A percentile compares a stretch with the other conserved stretches of the same genome.
These are phyloP conservation scores for Andrena chrysosceles DNA, from an alignment of 2,888 invertebrate species.

Conservation along the genomic window DNA sequence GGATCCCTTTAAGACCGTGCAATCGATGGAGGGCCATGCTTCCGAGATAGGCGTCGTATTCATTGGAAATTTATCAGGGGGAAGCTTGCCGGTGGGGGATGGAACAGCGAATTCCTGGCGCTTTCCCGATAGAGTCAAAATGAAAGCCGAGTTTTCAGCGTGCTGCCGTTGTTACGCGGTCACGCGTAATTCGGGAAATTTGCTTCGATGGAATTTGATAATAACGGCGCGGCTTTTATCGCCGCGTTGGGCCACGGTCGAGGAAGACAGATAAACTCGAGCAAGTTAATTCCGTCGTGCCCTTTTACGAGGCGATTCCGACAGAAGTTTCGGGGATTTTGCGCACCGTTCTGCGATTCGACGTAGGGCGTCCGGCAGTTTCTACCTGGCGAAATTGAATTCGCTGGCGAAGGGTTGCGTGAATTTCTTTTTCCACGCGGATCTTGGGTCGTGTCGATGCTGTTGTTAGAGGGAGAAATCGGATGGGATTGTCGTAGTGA, in stretches of 20 bases:
- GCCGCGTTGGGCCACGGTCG: constrained; percentile 6
- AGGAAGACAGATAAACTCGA: constrained; percentile 2
- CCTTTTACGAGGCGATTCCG: constrained; percentile 28
- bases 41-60: constrained; percentile 48
- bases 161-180: background rate
- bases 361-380: background rate
- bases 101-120: constrained; percentile 18
- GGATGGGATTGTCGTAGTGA: background rate
- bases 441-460: background rate
- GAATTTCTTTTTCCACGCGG: constrained; percentile 3
- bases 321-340: constrained; percentile 14
- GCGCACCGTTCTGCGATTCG: background rate
- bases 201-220: constrained; percentile 5
- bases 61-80: constrained; percentile 50
- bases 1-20: constrained; percentile 24
- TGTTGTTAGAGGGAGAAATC: background rate
- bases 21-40: constrained; percentile 34
- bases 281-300: constrained; percentile 23
- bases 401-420: constrained; percentile 15
- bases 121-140: constrained; percentile 16
- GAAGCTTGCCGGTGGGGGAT: background rate
- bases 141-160: background rate
- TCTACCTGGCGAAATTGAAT: constrained; percentile 38
- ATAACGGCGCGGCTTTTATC: constrained; percentile 10
- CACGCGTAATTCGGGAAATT: constrained; percentile 1